Percentiles rank a stretch among this genome's conserved stretches.
Conservation (phyloP, 1,140 invertebrate genomes). For the Papilio helenus region DNA sequence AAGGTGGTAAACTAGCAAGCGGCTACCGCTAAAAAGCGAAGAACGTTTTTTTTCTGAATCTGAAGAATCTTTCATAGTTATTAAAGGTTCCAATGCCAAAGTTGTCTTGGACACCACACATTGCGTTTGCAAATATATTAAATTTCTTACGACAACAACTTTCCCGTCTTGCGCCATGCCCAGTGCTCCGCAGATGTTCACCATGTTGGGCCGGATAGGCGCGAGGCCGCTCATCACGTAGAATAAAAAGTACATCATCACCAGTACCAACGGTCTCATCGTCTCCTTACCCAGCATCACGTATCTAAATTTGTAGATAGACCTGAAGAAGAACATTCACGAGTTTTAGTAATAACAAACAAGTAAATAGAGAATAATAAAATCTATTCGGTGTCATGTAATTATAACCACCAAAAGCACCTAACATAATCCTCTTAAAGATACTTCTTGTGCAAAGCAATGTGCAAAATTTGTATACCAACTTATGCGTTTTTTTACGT, state of each 20-base stretch:
- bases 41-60: too few relatives aligned
- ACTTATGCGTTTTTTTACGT: too few relatives aligned
- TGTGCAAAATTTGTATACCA: too few relatives aligned
- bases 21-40: background rate
- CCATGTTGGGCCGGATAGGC: conserved; percentile 85
- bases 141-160: conserved; percentile 71
- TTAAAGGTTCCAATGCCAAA: background rate
- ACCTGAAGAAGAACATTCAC: conserved; percentile 46
- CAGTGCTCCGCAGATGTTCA: conserved; percentile 80
- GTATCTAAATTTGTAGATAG: conserved; percentile 63
- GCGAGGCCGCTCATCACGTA: conserved; percentile 79
- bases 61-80: background rate
- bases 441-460: too few relatives aligned
- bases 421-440: too few relatives aligned
- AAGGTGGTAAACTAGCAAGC: background rate
- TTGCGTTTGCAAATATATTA: conserved; percentile 25
- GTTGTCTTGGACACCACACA: too few relatives aligned
- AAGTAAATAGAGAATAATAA: too few relatives aligned
- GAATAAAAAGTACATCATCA: conserved; percentile 82
- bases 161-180: conserved; percentile 78
- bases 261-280: conserved; percentile 77
- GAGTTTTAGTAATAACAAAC: too few relatives aligned
- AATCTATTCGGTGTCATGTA: too few relatives aligned
- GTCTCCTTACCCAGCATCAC: conserved; percentile 81
- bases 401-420: too few relatives aligned